Base-by-base conservation (phyloP, 2,888 invertebrate genomes). In the Anarsia innoxiella region DNA sequence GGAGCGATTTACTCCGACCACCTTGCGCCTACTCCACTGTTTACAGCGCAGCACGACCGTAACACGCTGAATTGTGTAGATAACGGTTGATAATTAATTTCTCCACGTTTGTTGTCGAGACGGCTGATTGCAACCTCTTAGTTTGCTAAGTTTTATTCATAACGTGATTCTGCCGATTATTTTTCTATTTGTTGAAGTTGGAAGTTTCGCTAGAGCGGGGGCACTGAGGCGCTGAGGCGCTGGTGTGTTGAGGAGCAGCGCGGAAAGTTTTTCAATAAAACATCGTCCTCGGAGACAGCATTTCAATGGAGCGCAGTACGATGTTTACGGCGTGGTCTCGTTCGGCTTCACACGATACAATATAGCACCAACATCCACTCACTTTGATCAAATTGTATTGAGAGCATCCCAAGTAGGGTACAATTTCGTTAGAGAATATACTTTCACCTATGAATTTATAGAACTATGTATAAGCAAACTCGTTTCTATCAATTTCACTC, bases 1-100 rank as follows among this genome's bases (percentile, higher is more conserved):
- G 82, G 80, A 76, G 79, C 82, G 83, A 83, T 83, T 83, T 79
- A 80, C 75, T 76, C 67, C 66, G 64, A 73, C 75, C 76, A 78
- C 75, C 79, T 80, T 75, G 69, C 65, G 69, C 69, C 69, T 69
- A 67, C 67, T 70, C 52, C 59, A 55, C 65, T 68, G 73, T 74
- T 75, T 72, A 72, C 69, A 60, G 59, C 56, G 55, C 23, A 61
- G 59, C 59, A 65, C 60, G 53, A 48, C 53, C 52, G 54, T 53
- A 55, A 38, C 33, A 42, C 36, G 36, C 36, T 32, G 38, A 14
- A 12, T 32, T 23, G 30, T 41, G 36, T 30, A 36, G 41, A 39
- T 39, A 42, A 42, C 39, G 39, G 12, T 23, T 31, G 38, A 39
- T 36, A 42, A 42, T 42, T 42, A 42, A 42, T 42, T 39, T 34